Evolutionary conservation across 2,113 vertebrate species (phyloP).

Genomic region (Nothoprocta pentlandii): DNA sequence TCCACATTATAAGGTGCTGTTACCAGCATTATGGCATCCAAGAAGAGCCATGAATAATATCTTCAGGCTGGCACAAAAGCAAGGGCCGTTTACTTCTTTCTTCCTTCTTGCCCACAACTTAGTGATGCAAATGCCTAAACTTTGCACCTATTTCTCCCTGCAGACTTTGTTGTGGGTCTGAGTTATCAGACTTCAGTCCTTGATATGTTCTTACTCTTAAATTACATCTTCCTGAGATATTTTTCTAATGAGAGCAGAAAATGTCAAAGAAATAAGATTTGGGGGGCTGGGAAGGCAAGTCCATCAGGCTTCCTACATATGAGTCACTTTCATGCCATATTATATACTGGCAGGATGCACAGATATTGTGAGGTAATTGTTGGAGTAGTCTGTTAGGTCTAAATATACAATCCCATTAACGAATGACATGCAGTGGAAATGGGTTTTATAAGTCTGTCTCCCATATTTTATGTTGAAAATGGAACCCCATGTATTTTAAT

Average conservation of each 20-base stretch:
- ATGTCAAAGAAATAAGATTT: not conserved
- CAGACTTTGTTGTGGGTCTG: not conserved
- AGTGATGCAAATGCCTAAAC: not conserved
- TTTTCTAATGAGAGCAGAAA: not conserved
- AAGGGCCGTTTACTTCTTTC: not conserved
- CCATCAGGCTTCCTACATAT: not conserved
- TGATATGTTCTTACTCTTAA: not conserved
- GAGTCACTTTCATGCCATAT: not conserved
- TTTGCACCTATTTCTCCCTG: not conserved
- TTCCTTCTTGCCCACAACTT: not conserved
- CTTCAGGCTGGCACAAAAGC: not conserved
- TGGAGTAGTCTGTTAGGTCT: not conserved
- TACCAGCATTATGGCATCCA: not conserved
- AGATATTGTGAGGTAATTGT: not conserved
- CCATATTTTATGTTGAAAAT: not conserved
- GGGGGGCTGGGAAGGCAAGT: not conserved
- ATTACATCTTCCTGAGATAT: not conserved
- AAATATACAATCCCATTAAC: not conserved
- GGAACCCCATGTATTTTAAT: not conserved
- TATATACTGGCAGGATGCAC: not conserved
- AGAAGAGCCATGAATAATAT: not conserved
- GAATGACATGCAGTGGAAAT: not conserved
- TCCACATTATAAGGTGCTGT: not conserved
- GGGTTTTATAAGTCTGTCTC: not conserved
- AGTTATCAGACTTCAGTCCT: not conserved